Evolutionary conservation across 2,797 vertebrate genomes (phyloP).

Genomic region (Staurois parvus): DNA sequence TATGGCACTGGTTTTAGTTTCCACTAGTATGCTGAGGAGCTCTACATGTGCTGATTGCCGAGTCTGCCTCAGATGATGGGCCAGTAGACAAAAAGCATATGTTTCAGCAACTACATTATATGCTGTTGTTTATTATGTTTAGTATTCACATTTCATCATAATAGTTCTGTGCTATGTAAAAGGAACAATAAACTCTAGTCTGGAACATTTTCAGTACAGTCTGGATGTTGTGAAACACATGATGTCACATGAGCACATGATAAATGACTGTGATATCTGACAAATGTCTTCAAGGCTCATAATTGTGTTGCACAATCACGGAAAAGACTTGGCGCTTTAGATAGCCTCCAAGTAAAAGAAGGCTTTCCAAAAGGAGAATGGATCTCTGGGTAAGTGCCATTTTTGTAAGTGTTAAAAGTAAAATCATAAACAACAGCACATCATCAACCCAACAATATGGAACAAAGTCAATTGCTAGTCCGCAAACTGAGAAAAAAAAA

Average conservation of each 20-base stretch:
- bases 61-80: background rate
- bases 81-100: constrained; percentile 26
- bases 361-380: background rate
- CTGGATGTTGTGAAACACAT: constrained; percentile 8
- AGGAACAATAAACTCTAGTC: constrained; percentile 10
- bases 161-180: constrained; percentile 17
- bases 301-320: constrained; percentile 30
- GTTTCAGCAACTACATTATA: background rate
- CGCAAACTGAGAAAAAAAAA: background rate
- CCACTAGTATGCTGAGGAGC: background rate
- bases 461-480: background rate
- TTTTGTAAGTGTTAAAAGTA: background rate
- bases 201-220: constrained; percentile 32
- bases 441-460: background rate
- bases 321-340: background rate
- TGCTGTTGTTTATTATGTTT: constrained; percentile 2
- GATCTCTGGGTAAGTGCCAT: background rate
- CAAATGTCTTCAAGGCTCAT: constrained; percentile 10
- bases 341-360: background rate
- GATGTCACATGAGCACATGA: constrained; percentile 28
- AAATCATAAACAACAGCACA: background rate
- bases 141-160: constrained; percentile 12
- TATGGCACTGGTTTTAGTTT: background rate
- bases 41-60: background rate
- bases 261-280: constrained; percentile 14